Evolutionary conservation across 2,888 invertebrate species (phyloP).

Genomic region (Drosophila multiciliata): DNA sequence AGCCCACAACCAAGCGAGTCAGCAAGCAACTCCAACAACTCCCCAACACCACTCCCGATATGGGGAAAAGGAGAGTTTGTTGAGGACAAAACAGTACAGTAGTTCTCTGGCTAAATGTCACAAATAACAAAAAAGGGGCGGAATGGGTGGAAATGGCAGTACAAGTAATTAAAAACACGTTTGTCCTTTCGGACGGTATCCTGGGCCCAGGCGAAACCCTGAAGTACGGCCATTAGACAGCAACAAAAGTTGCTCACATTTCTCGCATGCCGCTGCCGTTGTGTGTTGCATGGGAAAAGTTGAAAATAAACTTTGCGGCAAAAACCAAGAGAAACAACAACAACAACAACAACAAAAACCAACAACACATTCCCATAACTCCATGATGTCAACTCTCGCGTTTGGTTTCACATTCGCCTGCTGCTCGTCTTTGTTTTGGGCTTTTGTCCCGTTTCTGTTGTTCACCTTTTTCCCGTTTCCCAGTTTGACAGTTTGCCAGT

Average conservation of each 20-base stretch:
- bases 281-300: slow-evolving; percentile 70
- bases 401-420: slow-evolving; percentile 67
- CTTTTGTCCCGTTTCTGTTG: slow-evolving; percentile 27
- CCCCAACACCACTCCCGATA: neutral
- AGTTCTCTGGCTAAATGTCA: slow-evolving; percentile 40
- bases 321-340: slow-evolving; percentile 30
- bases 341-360: slow-evolving; percentile 13
- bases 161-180: slow-evolving; percentile 82
- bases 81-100: slow-evolving; percentile 39
- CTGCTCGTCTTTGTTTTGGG: slow-evolving; percentile 34
- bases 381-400: slow-evolving; percentile 80
- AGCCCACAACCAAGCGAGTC: slow-evolving; percentile 3
- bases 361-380: slow-evolving; percentile 58
- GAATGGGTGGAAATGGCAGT: slow-evolving; percentile 44
- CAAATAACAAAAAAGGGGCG: slow-evolving; percentile 41
- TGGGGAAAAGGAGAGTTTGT: slow-evolving; percentile 41
- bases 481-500: slow-evolving; percentile 24
- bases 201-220: slow-evolving; percentile 14
- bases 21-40: slow-evolving; percentile 7
- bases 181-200: slow-evolving; percentile 63
- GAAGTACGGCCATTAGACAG: slow-evolving; percentile 54
- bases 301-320: slow-evolving; percentile 80
- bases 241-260: slow-evolving; percentile 67
- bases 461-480: slow-evolving; percentile 34
- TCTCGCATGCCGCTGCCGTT: slow-evolving; percentile 56